These are phyloP conservation scores for Eumacrocentrus americanus DNA, from an alignment of 2,888 invertebrate species.

Conservation along the genomic window DNA sequence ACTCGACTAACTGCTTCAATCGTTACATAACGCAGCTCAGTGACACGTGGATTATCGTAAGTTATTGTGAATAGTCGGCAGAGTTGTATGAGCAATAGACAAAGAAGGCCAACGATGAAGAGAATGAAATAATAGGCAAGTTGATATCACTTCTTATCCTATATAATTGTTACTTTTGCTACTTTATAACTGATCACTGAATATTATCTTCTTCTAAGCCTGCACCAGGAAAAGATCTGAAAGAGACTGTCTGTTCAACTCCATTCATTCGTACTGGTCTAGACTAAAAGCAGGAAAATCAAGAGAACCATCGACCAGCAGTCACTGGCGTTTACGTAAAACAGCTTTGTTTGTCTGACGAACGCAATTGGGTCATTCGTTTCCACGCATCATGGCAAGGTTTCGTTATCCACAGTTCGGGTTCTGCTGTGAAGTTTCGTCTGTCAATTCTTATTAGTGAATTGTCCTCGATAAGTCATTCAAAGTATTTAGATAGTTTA, in stretches of 20 bases:
- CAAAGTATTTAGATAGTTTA: neutral
- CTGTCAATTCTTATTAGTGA: conserved; percentile 6
- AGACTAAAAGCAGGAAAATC: conserved; percentile 6
- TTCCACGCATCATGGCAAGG: conserved; percentile 21
- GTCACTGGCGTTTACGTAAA: conserved; percentile 31
- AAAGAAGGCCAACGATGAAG: neutral
- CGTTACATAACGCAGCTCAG: conserved; percentile 33
- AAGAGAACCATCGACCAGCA: neutral
- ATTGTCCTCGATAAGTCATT: neutral
- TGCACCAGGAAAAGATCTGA: no score
- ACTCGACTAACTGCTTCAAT: conserved; percentile 1
- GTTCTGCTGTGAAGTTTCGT: conserved; percentile 12
- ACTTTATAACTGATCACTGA: no score
- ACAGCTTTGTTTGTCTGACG: conserved; percentile 35
- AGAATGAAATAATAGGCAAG: neutral
- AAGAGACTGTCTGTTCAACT: no score
- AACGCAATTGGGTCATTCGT: conserved; percentile 34
- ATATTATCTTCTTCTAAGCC: no score
- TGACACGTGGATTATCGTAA: conserved; percentile 36
- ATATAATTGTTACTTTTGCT: no score
- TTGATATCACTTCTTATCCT: no score
- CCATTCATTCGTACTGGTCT: no score
- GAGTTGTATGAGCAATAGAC: no score
- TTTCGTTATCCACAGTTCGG: conserved; percentile 25
- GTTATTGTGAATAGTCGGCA: conserved; percentile 14